These are phyloP conservation scores for Drosophila koepferae DNA, from an alignment of 2,888 invertebrate genomes.

Conservation along the genomic window DNA sequence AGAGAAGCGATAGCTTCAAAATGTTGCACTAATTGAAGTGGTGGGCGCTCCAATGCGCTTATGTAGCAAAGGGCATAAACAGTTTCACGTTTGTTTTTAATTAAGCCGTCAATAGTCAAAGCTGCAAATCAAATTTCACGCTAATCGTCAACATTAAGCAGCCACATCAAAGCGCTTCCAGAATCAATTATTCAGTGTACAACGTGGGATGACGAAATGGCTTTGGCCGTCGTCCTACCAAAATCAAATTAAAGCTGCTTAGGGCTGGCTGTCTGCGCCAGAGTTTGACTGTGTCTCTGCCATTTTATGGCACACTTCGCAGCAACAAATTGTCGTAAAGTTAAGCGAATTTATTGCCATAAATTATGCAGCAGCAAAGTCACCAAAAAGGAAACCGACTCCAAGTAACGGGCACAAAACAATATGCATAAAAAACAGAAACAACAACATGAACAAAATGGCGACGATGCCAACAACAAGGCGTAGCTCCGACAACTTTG, in stretches of 20 bases:
- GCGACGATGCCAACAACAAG: slow-evolving; percentile 37
- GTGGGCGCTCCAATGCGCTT: slow-evolving; percentile 28
- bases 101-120: slow-evolving; percentile 29
- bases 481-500: slow-evolving; percentile 53
- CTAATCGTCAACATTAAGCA: slow-evolving; percentile 58
- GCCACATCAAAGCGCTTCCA: slow-evolving; percentile 53
- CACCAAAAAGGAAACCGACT: slow-evolving; percentile 18
- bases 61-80: slow-evolving; percentile 27
- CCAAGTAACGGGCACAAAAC: slow-evolving; percentile 31
- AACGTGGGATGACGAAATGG: neutral
- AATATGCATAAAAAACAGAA: slow-evolving; percentile 67
- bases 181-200: slow-evolving; percentile 54
- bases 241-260: slow-evolving; percentile 61
- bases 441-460: slow-evolving; percentile 32
- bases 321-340: slow-evolving; percentile 80
- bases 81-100: slow-evolving; percentile 47
- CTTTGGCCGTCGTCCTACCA: neutral
- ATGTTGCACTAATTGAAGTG: slow-evolving; percentile 76
- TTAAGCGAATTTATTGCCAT: slow-evolving; percentile 81
- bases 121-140: slow-evolving; percentile 54
- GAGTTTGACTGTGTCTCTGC: slow-evolving; percentile 4
- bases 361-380: slow-evolving; percentile 73
- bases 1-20: slow-evolving; percentile 26
- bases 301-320: slow-evolving; percentile 73
- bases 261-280: slow-evolving; percentile 16